phyloP scores from a whole-genome alignment of 2,888 invertebrate genomes.

The Dyspetes luteomarginatus region DNA sequence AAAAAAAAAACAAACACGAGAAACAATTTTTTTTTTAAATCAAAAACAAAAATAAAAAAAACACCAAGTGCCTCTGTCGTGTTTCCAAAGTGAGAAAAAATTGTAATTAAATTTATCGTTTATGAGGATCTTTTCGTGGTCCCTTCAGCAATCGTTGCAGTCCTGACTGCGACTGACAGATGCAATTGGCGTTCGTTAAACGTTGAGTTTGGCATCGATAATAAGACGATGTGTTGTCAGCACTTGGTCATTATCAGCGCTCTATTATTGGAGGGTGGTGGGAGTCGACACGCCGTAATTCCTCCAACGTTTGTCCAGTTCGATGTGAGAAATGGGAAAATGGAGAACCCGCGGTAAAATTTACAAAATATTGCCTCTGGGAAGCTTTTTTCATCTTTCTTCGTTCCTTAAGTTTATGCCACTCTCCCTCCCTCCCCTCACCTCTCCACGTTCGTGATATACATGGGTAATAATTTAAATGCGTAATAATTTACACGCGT shows the following conservation, averaged over 20 bases:
- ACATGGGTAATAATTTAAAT: not conserved
- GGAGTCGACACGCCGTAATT: constrained; percentile 26
- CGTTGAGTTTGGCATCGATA: constrained; percentile 44
- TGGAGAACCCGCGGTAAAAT: constrained; percentile 23
- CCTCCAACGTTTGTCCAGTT: constrained; percentile 32
- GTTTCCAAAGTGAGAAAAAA: not conserved
- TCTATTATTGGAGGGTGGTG: constrained; percentile 35
- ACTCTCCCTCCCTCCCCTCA: too few species aligned
- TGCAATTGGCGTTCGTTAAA: constrained; percentile 22
- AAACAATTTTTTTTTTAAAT: not conserved
- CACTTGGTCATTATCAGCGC: constrained; percentile 59
- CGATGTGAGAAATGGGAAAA: constrained; percentile 36
- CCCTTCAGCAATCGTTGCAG: constrained; percentile 14
- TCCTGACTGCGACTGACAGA: constrained; percentile 37
- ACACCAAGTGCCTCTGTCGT: not conserved
- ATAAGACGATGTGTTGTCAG: constrained; percentile 47
- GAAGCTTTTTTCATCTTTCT: too few species aligned
- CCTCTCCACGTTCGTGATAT: not conserved
- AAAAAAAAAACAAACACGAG: not conserved
- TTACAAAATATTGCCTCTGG: constrained; percentile 28
- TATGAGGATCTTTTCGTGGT: not conserved
- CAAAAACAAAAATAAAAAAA: not conserved
- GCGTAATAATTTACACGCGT: constrained; percentile 13
- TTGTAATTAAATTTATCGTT: not conserved
- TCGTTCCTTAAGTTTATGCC: too few species aligned